Conservation (phyloP, 2,888 invertebrate genomes). For the Callyntrura guangdongensis region DNA sequence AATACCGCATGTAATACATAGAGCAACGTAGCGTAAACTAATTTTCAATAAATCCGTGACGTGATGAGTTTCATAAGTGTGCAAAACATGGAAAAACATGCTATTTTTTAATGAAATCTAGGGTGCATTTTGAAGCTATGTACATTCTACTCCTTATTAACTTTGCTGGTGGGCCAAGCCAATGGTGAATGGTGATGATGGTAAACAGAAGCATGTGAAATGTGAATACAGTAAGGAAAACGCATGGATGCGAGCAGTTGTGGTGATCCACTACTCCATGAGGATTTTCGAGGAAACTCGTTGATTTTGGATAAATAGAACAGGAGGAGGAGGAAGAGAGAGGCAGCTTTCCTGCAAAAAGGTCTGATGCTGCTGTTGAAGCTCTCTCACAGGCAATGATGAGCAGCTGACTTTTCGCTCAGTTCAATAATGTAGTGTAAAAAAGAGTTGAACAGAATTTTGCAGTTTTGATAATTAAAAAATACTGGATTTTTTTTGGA, state of each 20-base stretch:
- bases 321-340: not conserved
- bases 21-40: too few relatives aligned
- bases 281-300: slow-evolving; percentile 1
- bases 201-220: slow-evolving; percentile 27
- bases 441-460: not conserved
- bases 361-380: not conserved
- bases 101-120: not conserved
- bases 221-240: not conserved
- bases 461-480: not conserved
- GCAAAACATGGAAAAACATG: too few relatives aligned
- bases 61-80: too few relatives aligned
- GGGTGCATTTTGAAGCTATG: not conserved
- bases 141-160: not conserved
- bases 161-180: too few relatives aligned
- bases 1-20: too few relatives aligned
- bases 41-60: too few relatives aligned
- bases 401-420: slow-evolving; percentile 7
- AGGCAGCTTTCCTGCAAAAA: not conserved
- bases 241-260: not conserved
- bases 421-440: not conserved
- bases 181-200: not conserved
- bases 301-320: not conserved
- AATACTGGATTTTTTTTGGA: not conserved
- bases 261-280: not conserved
- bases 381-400: not conserved